A percentile compares a stretch with the other conserved stretches of the same genome.
Evolutionary conservation across 64 coral and sea anemone genomes (phyloP).

Genomic region (Pocillopora damicornis): DNA sequence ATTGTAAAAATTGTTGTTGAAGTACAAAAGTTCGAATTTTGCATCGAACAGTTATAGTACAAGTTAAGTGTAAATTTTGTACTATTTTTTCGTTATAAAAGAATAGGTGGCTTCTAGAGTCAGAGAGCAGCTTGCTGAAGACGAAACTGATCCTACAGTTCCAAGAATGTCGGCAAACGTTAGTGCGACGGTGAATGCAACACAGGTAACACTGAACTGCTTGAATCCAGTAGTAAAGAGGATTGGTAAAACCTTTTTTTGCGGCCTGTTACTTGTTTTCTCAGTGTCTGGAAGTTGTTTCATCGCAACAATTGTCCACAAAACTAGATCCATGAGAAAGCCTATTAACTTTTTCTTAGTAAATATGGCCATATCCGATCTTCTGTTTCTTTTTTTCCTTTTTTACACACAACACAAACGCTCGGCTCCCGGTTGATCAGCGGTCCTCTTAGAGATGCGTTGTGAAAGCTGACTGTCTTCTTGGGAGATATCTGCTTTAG

Average conservation of each 20-base stretch:
- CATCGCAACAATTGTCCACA: not conserved
- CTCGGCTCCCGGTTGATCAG: not conserved
- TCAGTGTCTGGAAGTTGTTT: not conserved
- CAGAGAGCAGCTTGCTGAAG: no score
- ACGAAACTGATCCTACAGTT: not conserved
- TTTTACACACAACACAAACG: not conserved
- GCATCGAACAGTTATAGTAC: no score
- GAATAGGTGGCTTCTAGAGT: no score
- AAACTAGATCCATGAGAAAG: not conserved
- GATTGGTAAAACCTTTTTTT: not conserved
- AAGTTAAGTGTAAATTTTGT: no score
- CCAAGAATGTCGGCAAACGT: not conserved
- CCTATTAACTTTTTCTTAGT: not conserved
- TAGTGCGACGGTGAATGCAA: not conserved
- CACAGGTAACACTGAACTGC: not conserved
- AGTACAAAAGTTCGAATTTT: no score
- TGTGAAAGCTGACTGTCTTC: not conserved
- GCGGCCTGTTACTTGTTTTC: not conserved
- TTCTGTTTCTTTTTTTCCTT: not conserved
- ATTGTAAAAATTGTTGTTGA: no score
- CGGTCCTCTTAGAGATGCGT: not conserved
- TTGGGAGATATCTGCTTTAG: not conserved
- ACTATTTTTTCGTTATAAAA: no score
- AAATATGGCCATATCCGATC: not conserved
- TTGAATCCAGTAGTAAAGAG: not conserved